Base-by-base conservation (phyloP, 2,797 vertebrate genomes). In the Loris lydekkerianus region DNA sequence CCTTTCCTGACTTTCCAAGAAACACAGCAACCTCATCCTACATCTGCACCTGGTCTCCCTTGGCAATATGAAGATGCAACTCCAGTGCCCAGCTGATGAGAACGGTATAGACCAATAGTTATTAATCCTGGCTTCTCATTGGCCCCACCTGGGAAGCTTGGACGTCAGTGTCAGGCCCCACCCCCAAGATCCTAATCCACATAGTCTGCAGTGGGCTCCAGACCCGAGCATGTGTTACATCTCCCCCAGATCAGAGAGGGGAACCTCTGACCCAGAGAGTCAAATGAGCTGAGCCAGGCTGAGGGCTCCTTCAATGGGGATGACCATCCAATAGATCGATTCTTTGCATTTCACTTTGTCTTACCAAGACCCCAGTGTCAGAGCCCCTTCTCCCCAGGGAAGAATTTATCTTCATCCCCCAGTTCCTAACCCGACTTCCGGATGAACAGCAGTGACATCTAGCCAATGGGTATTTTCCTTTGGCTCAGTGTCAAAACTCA, bases 1-100 rank as follows among this genome's bases (percentile, higher is more conserved):
- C 25, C 65, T 70, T 86, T 92, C 34, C 94, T 83, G 60, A 87
- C 8, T 23, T 87, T n/a, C 61, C n/a, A 86, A 83, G 18, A n/a
- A 40, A 91, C 61, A 95, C 13, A 69, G 29, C 14, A 61, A 10
- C 27, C 34, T 89, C 20, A 73, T 15, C 40, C 25, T 34, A 21
- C 20, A 65, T 20, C 21, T 46, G 14, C n/a, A 70, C 31, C 72
- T 25, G 23, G 18, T 63, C 70, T 83, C 63, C n/a, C 34, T 7
- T 37, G 72, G 78, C 65, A 83, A 73, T 75, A 65, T 29, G n/a
- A 82, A 49, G n/a, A n/a, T 60, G 8, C 25, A 17, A 31, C 49
- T 17, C 2, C 7, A 69, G 15, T 29, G 53, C 20, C 67, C 31
- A 2, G 10, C 23, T 78, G 31, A 60, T 20, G 7, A 65, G 60